A percentile compares a stretch with the other conserved stretches of the same genome.
Evolutionary conservation across 2,113 vertebrate species (phyloP).

Genomic region (Callithrix jacchus): DNA sequence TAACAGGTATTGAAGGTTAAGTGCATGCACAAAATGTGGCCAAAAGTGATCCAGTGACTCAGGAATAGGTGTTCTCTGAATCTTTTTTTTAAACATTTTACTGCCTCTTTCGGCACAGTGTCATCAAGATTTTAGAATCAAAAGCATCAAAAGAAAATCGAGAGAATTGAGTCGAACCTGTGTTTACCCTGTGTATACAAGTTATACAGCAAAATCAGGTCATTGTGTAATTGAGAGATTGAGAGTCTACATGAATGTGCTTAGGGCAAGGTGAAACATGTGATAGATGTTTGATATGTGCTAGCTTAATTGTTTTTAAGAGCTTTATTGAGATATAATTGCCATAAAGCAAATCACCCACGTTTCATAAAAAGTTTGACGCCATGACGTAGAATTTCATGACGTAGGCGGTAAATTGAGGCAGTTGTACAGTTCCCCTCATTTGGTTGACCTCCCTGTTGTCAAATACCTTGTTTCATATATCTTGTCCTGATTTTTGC

Average conservation of each 20-base stretch:
- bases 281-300: neutral
- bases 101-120: neutral
- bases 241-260: neutral
- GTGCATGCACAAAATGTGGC: neutral
- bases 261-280: neutral
- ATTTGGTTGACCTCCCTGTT: neutral
- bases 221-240: neutral
- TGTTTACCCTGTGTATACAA: neutral
- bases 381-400: neutral
- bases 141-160: neutral
- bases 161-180: neutral
- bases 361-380: neutral
- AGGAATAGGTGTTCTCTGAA: neutral
- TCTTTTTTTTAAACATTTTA: neutral
- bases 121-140: neutral
- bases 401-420: too few relatives aligned
- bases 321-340: neutral
- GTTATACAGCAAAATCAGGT: neutral
- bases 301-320: neutral
- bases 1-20: neutral
- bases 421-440: neutral
- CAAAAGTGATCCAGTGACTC: neutral
- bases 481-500: neutral
- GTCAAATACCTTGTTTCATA: neutral
- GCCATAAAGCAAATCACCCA: neutral